Conservation (phyloP, 2,888 invertebrate species). For the Laspeyria flexula region DNA sequence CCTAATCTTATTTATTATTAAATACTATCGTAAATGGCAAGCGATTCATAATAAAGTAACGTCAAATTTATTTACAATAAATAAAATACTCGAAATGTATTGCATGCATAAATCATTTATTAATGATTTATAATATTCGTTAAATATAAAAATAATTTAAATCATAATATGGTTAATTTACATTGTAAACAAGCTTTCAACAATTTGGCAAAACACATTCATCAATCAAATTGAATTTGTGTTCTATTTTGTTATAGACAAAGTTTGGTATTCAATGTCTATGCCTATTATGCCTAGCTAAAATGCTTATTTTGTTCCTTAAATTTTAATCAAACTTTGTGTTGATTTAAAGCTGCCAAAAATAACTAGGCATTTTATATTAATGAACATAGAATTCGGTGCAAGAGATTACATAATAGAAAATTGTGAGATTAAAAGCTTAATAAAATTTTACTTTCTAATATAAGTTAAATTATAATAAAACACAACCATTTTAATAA, state of each 20-base stretch:
- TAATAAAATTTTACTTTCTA: neutral
- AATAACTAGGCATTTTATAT: neutral
- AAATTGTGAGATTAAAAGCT: neutral
- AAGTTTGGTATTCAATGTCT: too few relatives aligned
- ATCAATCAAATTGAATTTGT: too few relatives aligned
- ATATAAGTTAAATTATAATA: neutral
- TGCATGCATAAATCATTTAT: neutral
- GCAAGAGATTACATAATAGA: neutral
- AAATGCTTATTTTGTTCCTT: too few relatives aligned
- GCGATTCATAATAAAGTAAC: conserved; percentile 3
- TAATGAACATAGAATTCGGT: neutral
- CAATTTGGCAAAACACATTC: too few relatives aligned
- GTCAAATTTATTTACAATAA: conserved; percentile 6
- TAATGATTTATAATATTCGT: neutral
- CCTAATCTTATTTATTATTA: neutral
- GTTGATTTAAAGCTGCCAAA: neutral
- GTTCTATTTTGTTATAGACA: too few relatives aligned
- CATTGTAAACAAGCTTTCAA: too few relatives aligned
- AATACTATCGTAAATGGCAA: conserved; percentile 21
- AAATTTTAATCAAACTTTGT: too few relatives aligned
- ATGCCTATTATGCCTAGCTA: too few relatives aligned
- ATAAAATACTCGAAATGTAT: conserved; percentile 6
- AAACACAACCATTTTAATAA: conserved; percentile 2
- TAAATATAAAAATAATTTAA: neutral
- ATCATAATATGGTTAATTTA: too few relatives aligned